phyloP scores from a whole-genome alignment of 2,113 vertebrate species.

The Clinocottus analis region DNA sequence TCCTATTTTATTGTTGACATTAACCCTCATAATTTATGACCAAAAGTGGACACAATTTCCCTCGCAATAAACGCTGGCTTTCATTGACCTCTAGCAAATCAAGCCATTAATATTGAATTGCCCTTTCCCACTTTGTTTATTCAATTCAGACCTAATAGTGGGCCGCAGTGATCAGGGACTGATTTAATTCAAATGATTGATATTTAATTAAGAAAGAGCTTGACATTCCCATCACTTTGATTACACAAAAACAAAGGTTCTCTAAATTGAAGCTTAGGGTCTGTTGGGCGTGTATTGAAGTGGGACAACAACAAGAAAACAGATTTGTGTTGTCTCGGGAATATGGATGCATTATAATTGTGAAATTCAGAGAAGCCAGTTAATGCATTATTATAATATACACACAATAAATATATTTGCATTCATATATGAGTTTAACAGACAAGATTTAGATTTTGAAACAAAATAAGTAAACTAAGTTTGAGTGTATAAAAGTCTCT shows the following conservation, averaged over 20 bases:
- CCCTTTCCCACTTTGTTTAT: slow-evolving; percentile 73
- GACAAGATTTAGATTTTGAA: background rate
- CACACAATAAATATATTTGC: background rate
- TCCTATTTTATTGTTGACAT: slow-evolving; percentile 33
- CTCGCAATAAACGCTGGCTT: slow-evolving; percentile 40
- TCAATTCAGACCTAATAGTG: slow-evolving; percentile 57
- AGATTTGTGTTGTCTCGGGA: background rate
- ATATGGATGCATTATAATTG: background rate
- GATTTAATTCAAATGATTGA: slow-evolving; percentile 70
- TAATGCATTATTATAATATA: background rate
- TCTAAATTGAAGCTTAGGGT: background rate
- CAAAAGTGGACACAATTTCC: slow-evolving; percentile 18
- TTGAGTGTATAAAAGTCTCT: too few relatives aligned
- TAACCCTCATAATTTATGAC: slow-evolving; percentile 16
- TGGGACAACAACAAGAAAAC: background rate
- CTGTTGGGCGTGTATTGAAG: slow-evolving; percentile 1
- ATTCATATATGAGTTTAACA: background rate
- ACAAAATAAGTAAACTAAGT: background rate
- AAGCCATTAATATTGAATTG: slow-evolving; percentile 64
- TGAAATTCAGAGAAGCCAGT: background rate
- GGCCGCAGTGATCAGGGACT: slow-evolving; percentile 47
- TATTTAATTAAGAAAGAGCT: slow-evolving; percentile 64
- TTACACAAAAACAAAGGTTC: slow-evolving; percentile 30
- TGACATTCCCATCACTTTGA: slow-evolving; percentile 42
- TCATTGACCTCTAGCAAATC: slow-evolving; percentile 55